Percentiles rank a stretch among this genome's conserved stretches.
These are phyloP conservation scores for Sphenodon punctatus DNA, from an alignment of 2,797 vertebrate genomes.

Conservation along the genomic window DNA sequence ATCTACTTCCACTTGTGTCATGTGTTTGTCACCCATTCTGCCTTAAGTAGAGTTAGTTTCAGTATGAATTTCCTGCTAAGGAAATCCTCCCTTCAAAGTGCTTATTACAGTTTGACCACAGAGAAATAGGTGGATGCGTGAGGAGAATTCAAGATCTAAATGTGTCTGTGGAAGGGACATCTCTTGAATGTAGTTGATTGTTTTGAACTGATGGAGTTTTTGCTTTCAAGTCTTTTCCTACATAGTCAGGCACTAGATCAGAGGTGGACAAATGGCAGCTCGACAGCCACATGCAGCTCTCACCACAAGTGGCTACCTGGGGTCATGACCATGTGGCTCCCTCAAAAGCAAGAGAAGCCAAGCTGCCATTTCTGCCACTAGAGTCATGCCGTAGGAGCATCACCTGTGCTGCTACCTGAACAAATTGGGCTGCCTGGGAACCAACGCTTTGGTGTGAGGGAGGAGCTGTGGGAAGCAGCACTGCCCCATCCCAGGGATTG, in stretches of 20 bases:
- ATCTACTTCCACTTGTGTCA: not conserved
- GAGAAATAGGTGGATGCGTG: accelerated
- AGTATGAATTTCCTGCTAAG: not conserved
- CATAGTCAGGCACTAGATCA: not conserved
- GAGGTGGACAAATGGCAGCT: no score
- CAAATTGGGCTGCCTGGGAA: no score
- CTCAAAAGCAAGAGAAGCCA: no score
- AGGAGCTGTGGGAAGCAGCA: no score
- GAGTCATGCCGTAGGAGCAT: no score
- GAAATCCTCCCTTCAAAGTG: not conserved
- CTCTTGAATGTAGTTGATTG: not conserved
- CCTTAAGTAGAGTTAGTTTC: not conserved
- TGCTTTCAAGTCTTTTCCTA: not conserved
- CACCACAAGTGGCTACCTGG: no score
- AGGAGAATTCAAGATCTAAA: not conserved
- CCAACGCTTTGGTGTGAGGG: no score
- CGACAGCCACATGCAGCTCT: no score
- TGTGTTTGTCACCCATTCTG: not conserved
- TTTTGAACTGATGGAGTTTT: not conserved
- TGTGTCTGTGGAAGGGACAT: not conserved
- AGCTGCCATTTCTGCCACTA: no score
- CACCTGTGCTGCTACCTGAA: no score
- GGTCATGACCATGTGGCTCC: no score
- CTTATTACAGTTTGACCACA: not conserved
- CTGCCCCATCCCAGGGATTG: no score